These are phyloP conservation scores for Pristis pectinata DNA, from an alignment of 2,797 vertebrate species.

Conservation along the genomic window DNA sequence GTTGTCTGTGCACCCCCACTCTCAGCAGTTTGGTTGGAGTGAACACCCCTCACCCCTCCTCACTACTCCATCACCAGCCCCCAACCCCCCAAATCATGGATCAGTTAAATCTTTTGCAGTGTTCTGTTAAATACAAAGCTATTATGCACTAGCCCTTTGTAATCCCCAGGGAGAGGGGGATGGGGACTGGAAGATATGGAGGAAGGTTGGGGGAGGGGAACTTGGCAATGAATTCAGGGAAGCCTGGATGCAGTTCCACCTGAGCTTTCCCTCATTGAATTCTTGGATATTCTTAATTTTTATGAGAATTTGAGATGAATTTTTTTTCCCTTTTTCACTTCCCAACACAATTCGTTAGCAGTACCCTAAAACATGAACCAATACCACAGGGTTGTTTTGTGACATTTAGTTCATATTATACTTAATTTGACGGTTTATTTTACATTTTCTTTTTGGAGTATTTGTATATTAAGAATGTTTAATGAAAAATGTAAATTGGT, in stretches of 20 bases:
- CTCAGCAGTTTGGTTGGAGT: neutral
- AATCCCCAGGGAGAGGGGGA: neutral
- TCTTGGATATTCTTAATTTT: neutral
- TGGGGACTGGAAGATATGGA: neutral
- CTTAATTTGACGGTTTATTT: neutral
- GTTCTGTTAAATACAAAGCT: slow-evolving; percentile 32
- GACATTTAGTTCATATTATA: neutral
- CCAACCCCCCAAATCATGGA: slow-evolving; percentile 12
- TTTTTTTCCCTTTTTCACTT: neutral
- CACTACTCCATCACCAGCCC: neutral
- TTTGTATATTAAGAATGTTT: neutral
- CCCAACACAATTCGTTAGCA: neutral
- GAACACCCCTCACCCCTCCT: neutral
- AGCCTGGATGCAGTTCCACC: neutral
- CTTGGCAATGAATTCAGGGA: slow-evolving; percentile 27
- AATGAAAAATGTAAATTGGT: neutral
- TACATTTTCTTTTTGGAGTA: too few relatives aligned
- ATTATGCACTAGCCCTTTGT: slow-evolving; percentile 26
- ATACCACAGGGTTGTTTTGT: neutral
- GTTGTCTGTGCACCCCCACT: neutral
- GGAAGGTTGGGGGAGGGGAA: slow-evolving; percentile 22
- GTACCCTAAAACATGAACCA: neutral
- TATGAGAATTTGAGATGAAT: neutral
- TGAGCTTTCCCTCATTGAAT: neutral
- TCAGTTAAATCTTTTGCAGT: neutral